These are phyloP conservation scores for Drosophila antonietae DNA, from an alignment of 2,888 invertebrate species.

Conservation along the genomic window DNA sequence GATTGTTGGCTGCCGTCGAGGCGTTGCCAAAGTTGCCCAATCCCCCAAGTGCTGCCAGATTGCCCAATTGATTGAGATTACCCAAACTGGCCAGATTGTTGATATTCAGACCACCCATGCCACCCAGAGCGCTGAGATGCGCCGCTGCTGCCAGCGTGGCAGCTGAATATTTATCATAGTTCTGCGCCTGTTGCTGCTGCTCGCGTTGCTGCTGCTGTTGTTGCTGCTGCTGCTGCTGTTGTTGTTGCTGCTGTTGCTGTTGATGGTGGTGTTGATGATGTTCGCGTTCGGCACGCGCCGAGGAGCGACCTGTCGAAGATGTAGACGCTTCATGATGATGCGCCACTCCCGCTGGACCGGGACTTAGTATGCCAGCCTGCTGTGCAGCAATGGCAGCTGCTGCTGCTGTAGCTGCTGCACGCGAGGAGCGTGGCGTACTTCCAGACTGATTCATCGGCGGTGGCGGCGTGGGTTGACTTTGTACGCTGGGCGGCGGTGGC, in stretches of 20 bases:
- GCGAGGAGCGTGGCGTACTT: slow-evolving; percentile 79
- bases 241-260: slow-evolving; percentile 71
- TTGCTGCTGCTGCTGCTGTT: slow-evolving; percentile 78
- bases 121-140: slow-evolving; percentile 82
- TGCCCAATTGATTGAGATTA: slow-evolving; percentile 81
- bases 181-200: slow-evolving; percentile 81
- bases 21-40: slow-evolving; percentile 81
- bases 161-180: slow-evolving; percentile 84
- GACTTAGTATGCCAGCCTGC: slow-evolving; percentile 67
- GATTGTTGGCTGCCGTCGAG: slow-evolving; percentile 81
- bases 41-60: slow-evolving; percentile 81
- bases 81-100: slow-evolving; percentile 82
- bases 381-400: slow-evolving; percentile 71
- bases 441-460: slow-evolving; percentile 49
- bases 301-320: slow-evolving; percentile 69
- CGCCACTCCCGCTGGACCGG: slow-evolving; percentile 63
- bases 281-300: slow-evolving; percentile 65
- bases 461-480: slow-evolving; percentile 84
- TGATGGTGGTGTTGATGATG: slow-evolving; percentile 71
- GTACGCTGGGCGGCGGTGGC: slow-evolving; percentile 79
- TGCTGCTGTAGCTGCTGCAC: slow-evolving; percentile 74
- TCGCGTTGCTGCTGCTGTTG: slow-evolving; percentile 72
- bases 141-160: slow-evolving; percentile 86
- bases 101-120: slow-evolving; percentile 82
- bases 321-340: slow-evolving; percentile 72